phyloP scores from a whole-genome alignment of 2,888 invertebrate genomes.

The Hecatera dysodea region DNA sequence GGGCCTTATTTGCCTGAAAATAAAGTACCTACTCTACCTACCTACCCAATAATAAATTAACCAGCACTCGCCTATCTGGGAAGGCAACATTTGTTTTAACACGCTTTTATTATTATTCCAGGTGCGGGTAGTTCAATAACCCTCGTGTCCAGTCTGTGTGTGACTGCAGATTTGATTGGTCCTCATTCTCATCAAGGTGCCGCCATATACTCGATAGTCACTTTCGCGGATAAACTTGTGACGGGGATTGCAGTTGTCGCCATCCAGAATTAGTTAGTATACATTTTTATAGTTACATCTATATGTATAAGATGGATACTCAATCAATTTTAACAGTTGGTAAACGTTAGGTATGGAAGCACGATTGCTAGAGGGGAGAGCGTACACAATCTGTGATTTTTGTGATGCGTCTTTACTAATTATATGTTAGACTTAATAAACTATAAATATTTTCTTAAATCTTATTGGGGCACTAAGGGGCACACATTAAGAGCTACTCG shows the following conservation, averaged over 20 bases:
- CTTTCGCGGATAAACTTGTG: constrained; percentile 97
- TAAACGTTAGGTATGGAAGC: background rate
- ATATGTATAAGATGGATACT: background rate
- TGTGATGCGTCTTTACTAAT: no score
- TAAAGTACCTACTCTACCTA: no score
- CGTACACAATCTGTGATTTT: no score
- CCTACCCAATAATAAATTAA: background rate
- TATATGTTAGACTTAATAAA: no score
- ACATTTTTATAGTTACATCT: background rate
- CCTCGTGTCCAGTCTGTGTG: constrained; percentile 96
- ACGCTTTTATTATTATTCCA: constrained; percentile 62
- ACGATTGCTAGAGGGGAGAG: background rate
- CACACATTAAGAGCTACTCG: no score
- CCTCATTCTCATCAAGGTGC: constrained; percentile 96
- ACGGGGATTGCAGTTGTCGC: constrained; percentile 96
- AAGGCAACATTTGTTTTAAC: background rate
- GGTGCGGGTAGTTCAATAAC: constrained; percentile 96
- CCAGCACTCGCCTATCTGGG: background rate
- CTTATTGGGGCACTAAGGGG: no score
- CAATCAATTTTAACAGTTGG: background rate
- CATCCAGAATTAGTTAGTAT: constrained; percentile 94
- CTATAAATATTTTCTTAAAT: no score
- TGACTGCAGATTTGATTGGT: constrained; percentile 97
- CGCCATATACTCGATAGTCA: constrained; percentile 97
- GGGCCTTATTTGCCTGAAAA: no score